A percentile compares a stretch with the other conserved stretches of the same genome.
Conservation (phyloP, 1,140 invertebrate genomes). For the Achatina immaculata region DNA sequence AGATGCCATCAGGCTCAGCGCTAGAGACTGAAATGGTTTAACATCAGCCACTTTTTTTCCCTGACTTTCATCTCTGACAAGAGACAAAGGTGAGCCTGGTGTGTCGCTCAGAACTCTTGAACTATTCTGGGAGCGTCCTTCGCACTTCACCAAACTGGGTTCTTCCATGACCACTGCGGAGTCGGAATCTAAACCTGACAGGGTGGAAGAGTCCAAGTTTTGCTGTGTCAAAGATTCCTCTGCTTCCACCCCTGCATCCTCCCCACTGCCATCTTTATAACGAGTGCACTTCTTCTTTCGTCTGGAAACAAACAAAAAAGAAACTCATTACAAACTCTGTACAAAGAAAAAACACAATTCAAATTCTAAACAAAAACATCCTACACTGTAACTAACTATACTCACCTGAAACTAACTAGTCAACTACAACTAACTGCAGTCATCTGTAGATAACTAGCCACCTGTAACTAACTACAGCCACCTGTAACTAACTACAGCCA, state of each 20-base stretch:
- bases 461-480: too few relatives aligned
- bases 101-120: background rate
- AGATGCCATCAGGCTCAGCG: background rate
- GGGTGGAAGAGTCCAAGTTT: conserved; percentile 23
- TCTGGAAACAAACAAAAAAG: conserved; percentile 75
- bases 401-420: too few relatives aligned
- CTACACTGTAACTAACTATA: too few relatives aligned
- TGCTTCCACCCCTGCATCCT: conserved; percentile 26
- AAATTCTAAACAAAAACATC: too few relatives aligned
- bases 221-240: conserved; percentile 36
- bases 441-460: too few relatives aligned
- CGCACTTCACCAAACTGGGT: background rate
- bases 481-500: too few relatives aligned
- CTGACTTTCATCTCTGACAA: background rate
- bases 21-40: background rate
- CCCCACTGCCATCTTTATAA: conserved; percentile 40
- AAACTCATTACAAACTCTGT: conserved; percentile 63
- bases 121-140: background rate
- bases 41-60: background rate
- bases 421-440: too few relatives aligned
- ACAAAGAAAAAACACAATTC: too few relatives aligned
- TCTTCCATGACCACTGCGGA: conserved; percentile 30
- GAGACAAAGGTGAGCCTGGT: background rate
- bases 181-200: conserved; percentile 42
- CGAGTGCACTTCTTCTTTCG: conserved; percentile 93